Evolutionary conservation across 2,888 invertebrate species (phyloP), one percentile per base, ranked within the genome.

Genomic region (Sarcophaga variegata): DNA sequence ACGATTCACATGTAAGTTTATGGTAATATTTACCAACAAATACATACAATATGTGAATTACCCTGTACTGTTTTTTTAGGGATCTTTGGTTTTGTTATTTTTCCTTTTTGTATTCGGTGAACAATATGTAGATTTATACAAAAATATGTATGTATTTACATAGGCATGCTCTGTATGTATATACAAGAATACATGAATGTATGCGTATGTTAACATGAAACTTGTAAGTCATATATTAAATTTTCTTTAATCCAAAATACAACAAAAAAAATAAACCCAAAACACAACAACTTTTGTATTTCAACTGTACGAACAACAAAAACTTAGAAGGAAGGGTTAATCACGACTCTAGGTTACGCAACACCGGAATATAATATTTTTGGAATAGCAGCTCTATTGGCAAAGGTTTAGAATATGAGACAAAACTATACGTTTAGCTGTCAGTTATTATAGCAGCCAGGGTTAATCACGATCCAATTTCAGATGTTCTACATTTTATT

Each of bases 141-240:
- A 54, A 54, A 54, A 12, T 17, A 12, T 54, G 54, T 54, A 17
- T 17, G 17, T 54, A 54, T 54, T 14, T 49, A 49, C 3, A 3
- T 54, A 14, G 1, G 4, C 14, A 54, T 54, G 54, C 6, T 27
- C 0, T 37, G 37, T 37, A 37, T 37, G 37, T 37, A 37, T 47
- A 37, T 47, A 45, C n/a, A 60, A 45, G 6, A 67, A 6, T 64
- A 1, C 22, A 22, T 22, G 22, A 22, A 22, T 22, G 22, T 62
- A 11, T 62, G 25, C n/a, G 64, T 45, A 12, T 60, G 66, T 76
- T 76, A 27, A 72, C 72, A 67, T 72, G 49, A 8, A 70, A 75
- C 62, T 70, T 84, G 70, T 72, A 76, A 76, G 66, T 81, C 71
- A 81, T 76, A 71, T 76, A 66, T 70, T 66, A 85, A 76, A 76